These are phyloP conservation scores for Macrochelys suwanniensis DNA, from an alignment of 2,797 vertebrate species.

Conservation along the genomic window DNA sequence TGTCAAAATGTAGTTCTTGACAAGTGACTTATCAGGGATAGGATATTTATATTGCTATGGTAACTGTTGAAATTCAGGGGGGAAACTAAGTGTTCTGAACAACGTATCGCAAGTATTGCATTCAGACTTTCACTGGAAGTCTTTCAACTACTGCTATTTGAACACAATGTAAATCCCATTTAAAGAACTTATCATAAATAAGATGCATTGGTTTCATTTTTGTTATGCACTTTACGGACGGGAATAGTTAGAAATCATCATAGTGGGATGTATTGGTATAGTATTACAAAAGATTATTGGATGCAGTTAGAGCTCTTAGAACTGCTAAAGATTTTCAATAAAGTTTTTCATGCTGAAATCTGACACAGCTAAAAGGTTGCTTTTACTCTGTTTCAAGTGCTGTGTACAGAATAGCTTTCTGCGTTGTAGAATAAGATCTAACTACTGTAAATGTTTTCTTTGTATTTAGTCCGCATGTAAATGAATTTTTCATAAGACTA, in stretches of 20 bases:
- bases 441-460: not conserved
- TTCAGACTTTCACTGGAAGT: not conserved
- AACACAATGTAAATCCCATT: not conserved
- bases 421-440: not conserved
- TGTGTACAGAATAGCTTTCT: rapidly evolving
- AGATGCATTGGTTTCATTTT: not conserved
- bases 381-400: not conserved
- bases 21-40: not conserved
- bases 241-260: not conserved
- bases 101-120: not conserved
- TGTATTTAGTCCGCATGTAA: not conserved
- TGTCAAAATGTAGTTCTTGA: not conserved
- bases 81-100: not conserved
- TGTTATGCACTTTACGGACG: not conserved
- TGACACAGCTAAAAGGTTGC: not conserved
- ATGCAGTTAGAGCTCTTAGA: not conserved
- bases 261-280: not conserved
- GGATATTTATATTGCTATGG: not conserved
- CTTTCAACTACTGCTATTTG: not conserved
- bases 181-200: not conserved
- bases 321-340: not conserved
- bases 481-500: rapidly evolving
- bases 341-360: not conserved
- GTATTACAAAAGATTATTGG: not conserved
- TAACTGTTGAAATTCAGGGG: no score